Evolutionary conservation across 1,140 invertebrate genomes (phyloP).

Genomic region (Panonychus citri): DNA sequence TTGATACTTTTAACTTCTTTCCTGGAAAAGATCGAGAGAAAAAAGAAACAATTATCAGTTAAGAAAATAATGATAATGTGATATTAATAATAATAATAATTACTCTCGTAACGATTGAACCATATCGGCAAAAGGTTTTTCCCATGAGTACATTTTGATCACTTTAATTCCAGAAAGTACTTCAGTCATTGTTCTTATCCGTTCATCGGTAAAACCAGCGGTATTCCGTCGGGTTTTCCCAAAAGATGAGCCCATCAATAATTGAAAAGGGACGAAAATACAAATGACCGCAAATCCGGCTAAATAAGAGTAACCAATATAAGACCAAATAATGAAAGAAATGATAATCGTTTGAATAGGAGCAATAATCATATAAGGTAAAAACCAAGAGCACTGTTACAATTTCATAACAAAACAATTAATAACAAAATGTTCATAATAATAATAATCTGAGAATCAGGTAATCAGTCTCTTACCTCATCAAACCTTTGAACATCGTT

Average conservation of each 20-base stretch:
- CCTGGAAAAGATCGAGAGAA: slow-evolving; percentile 1
- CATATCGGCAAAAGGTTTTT: slow-evolving; percentile 43
- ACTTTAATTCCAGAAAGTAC: slow-evolving; percentile 22
- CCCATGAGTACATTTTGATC: slow-evolving; percentile 30
- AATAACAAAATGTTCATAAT: slow-evolving; percentile 9
- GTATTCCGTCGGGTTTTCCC: slow-evolving; percentile 29
- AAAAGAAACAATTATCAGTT: neutral
- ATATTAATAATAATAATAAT: neutral
- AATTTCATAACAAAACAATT: neutral
- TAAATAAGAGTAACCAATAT: slow-evolving; percentile 22
- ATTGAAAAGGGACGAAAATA: slow-evolving; percentile 13
- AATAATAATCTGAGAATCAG: too few species aligned
- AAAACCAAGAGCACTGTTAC: neutral
- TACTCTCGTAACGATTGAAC: slow-evolving; percentile 30
- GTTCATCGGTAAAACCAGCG: slow-evolving; percentile 34
- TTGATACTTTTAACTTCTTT: slow-evolving; percentile 27
- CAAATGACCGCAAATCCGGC: slow-evolving; percentile 8
- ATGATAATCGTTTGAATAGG: slow-evolving; percentile 12
- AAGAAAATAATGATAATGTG: neutral
- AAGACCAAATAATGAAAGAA: slow-evolving; percentile 8
- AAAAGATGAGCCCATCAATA: slow-evolving; percentile 9
- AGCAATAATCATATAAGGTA: slow-evolving; percentile 11
- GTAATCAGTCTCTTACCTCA: slow-evolving; percentile 18
- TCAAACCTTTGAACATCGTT: slow-evolving; percentile 45
- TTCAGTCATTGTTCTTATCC: slow-evolving; percentile 22